Conservation (phyloP, 2,113 vertebrate species). For the Irena cyanogastra region DNA sequence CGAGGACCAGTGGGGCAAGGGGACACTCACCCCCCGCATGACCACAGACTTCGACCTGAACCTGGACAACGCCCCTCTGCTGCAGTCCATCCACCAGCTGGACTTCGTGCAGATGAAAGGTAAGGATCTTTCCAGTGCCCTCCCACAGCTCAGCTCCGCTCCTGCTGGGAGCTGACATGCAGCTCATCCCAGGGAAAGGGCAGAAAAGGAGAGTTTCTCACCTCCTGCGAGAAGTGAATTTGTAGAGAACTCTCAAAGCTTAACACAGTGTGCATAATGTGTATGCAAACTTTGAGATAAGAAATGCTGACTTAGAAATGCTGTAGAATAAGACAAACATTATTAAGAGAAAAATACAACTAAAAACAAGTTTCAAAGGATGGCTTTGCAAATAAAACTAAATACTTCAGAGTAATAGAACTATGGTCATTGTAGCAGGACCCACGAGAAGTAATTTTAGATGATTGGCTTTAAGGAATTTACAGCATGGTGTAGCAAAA, state of each 20-base stretch:
- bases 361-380: neutral
- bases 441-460: neutral
- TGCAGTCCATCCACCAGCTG: conserved; percentile 96
- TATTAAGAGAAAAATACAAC: neutral
- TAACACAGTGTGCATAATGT: no score
- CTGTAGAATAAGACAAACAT: neutral
- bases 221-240: neutral
- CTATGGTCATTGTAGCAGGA: neutral
- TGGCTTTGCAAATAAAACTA: neutral
- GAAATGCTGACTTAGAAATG: neutral
- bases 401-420: neutral
- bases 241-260: neutral
- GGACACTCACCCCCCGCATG: conserved; percentile 93
- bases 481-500: neutral
- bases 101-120: conserved; percentile 99
- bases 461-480: neutral
- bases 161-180: neutral
- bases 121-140: conserved; percentile 34
- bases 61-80: conserved; percentile 90
- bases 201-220: neutral
- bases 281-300: neutral
- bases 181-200: neutral
- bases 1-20: conserved; percentile 96
- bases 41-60: conserved; percentile 97
- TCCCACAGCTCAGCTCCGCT: neutral